Conservation (phyloP, 2,888 invertebrate species). For the Mesoligia furuncula region DNA sequence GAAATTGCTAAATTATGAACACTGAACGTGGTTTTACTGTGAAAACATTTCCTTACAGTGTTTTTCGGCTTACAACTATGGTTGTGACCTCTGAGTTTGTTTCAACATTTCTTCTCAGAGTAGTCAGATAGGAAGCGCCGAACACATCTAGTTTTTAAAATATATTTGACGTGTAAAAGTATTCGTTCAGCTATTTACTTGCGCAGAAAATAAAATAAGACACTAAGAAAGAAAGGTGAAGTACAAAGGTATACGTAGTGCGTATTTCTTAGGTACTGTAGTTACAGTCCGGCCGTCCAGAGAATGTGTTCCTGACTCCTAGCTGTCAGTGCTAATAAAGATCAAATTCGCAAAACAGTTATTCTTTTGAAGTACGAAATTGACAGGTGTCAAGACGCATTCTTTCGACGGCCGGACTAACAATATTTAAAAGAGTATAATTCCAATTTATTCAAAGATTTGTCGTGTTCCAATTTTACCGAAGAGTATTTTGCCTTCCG, state of each 20-base stretch:
- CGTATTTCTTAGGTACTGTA: neutral
- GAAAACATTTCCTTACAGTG: neutral
- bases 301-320: too few relatives aligned
- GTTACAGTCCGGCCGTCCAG: too few relatives aligned
- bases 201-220: neutral
- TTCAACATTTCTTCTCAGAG: too few relatives aligned
- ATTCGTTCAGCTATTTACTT: too few relatives aligned
- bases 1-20: neutral
- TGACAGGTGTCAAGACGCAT: neutral
- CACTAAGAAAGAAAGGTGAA: neutral
- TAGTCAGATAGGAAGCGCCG: too few relatives aligned
- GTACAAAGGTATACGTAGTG: neutral
- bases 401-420: neutral
- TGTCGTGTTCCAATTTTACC: neutral
- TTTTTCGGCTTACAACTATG: neutral
- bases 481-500: conserved; percentile 42
- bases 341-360: neutral
- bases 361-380: neutral
- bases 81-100: too few relatives aligned
- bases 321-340: neutral
- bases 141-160: too few relatives aligned
- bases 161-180: too few relatives aligned
- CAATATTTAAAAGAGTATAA: neutral
- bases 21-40: too few relatives aligned
- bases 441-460: neutral